Evolutionary conservation across 2,797 vertebrate genomes (phyloP).

Genomic region (Threskiornis aethiopicus): DNA sequence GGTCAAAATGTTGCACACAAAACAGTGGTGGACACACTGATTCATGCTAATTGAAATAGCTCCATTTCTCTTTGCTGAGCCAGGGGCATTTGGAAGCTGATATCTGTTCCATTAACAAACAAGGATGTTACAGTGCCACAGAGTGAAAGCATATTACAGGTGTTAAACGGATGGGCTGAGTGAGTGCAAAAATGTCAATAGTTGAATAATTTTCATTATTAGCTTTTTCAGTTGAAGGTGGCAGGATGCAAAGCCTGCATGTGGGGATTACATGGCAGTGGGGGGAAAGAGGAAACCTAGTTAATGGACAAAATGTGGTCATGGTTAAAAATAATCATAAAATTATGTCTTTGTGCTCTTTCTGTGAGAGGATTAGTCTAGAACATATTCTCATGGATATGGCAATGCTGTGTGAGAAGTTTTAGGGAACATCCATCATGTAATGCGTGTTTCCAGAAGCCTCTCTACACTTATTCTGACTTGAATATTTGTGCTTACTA

Average conservation of each 20-base stretch:
- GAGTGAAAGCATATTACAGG: background rate
- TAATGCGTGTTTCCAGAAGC: background rate
- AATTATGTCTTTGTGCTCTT: background rate
- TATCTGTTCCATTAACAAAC: background rate
- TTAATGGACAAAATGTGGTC: background rate
- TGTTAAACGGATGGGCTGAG: background rate
- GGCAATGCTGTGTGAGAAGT: background rate
- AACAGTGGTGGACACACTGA: background rate
- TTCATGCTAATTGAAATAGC: background rate
- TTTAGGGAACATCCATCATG: background rate
- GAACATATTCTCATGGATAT: background rate
- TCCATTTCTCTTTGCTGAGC: background rate
- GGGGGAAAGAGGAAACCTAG: background rate
- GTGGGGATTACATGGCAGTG: background rate
- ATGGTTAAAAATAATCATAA: background rate
- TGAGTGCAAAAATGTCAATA: background rate
- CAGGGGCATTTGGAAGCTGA: background rate
- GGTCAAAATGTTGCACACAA: background rate
- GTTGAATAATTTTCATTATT: background rate
- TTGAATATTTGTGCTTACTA: background rate
- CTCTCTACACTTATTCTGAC: background rate
- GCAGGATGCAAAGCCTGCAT: background rate
- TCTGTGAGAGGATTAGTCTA: background rate
- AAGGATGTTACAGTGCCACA: background rate
- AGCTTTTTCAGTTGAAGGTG: background rate